Percentiles rank a stretch among this genome's conserved stretches.
Conservation (phyloP, 2,797 vertebrate species). For the Acrossocheilus fasciatus region DNA sequence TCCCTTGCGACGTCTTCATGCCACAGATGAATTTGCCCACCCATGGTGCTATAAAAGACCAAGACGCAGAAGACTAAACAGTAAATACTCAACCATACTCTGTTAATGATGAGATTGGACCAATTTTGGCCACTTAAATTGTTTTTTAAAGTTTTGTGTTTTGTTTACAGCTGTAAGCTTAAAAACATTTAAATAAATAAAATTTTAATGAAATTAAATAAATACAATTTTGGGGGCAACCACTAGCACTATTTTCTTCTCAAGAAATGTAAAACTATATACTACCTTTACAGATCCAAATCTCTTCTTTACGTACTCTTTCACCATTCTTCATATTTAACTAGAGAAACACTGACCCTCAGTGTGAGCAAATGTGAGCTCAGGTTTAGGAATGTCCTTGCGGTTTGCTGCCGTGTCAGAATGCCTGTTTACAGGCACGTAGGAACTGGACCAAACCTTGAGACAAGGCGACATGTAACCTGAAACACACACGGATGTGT, state of each 20-base stretch:
- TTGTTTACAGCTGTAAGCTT: neutral
- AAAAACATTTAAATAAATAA: neutral
- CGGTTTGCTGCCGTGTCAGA: neutral
- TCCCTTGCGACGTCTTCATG: neutral
- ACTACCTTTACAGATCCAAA: neutral
- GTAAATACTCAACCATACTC: too few relatives aligned
- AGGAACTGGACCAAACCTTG: slow-evolving; percentile 12
- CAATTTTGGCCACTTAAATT: neutral
- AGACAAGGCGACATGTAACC: slow-evolving; percentile 6
- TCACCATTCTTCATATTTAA: neutral
- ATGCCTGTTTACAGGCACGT: slow-evolving; percentile 16
- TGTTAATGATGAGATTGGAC: neutral
- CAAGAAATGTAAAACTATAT: neutral
- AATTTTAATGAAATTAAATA: neutral
- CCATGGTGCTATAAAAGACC: neutral
- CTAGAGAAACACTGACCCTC: neutral
- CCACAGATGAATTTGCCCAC: neutral
- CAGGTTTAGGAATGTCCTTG: slow-evolving; percentile 4
- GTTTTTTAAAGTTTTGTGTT: neutral
- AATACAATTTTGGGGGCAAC: neutral
- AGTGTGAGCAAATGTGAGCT: neutral
- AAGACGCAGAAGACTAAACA: neutral
- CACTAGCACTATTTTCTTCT: neutral
- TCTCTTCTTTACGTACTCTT: neutral
- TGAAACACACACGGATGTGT: slow-evolving; percentile 26